Evolutionary conservation across 2,797 vertebrate genomes (phyloP).

Genomic region (Hemitrygon akajei): DNA sequence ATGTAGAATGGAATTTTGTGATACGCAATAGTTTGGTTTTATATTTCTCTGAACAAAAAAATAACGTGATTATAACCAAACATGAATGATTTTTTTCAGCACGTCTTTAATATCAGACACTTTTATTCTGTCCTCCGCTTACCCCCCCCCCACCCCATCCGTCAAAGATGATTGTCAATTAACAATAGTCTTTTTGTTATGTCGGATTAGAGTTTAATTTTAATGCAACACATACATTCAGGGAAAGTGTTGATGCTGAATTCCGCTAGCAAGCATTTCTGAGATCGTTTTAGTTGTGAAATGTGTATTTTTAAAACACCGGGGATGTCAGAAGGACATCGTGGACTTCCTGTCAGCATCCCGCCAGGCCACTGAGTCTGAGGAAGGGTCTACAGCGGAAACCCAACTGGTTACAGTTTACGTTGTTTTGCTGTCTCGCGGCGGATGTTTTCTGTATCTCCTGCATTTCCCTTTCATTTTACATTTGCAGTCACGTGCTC

Average conservation of each 20-base stretch:
- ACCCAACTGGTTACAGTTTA: no score
- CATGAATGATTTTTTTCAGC: background rate
- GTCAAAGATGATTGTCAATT: background rate
- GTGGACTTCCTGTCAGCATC: background rate
- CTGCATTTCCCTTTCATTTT: background rate
- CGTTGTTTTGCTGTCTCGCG: background rate
- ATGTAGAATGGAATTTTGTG: background rate
- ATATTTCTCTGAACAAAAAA: background rate
- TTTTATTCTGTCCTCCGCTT: background rate
- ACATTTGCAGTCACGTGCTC: background rate
- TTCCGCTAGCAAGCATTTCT: background rate
- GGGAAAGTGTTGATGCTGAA: background rate
- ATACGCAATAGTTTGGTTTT: background rate
- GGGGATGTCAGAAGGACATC: background rate
- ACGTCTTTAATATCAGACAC: background rate
- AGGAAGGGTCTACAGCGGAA: background rate
- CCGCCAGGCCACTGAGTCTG: background rate
- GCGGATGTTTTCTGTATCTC: background rate
- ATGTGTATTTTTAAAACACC: background rate
- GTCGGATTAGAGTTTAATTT: background rate
- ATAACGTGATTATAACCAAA: background rate
- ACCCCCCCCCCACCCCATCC: background rate
- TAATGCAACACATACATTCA: background rate
- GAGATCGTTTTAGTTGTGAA: background rate
- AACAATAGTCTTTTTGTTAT: background rate